Conservation (phyloP, 2,113 vertebrate species). For the Lipophrys pholis region DNA sequence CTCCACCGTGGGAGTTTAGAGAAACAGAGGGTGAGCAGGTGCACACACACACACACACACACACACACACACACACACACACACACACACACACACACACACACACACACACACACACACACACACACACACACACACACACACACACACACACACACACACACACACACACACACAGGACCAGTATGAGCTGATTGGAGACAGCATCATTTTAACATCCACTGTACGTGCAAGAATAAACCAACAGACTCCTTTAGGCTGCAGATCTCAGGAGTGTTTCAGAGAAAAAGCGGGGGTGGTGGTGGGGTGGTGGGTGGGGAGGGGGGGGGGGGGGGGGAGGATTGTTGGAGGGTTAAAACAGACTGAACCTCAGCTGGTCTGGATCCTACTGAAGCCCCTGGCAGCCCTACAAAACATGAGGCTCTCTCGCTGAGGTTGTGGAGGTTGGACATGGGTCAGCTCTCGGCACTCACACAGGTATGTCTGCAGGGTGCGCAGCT, state of each 20-base stretch:
- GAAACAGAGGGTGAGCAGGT: conserved; percentile 59
- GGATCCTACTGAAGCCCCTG: conserved; percentile 64
- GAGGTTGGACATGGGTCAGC: conserved; percentile 70
- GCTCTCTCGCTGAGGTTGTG: conserved; percentile 60
- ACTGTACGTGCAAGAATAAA: conserved; percentile 54
- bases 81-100: background rate
- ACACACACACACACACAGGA: conserved; percentile 7
- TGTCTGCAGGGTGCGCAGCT: conserved; percentile 41
- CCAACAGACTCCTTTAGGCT: conserved; percentile 74
- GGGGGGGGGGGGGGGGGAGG: too few relatives aligned
- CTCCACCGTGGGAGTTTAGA: conserved; percentile 52
- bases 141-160: conserved; percentile 22
- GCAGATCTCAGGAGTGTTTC: conserved; percentile 65
- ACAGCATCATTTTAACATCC: conserved; percentile 37
- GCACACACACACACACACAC: conserved; percentile 25
- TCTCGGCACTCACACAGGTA: conserved; percentile 64
- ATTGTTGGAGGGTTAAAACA: conserved; percentile 57
- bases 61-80: background rate
- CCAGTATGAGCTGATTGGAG: conserved; percentile 43
- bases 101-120: conserved; percentile 22
- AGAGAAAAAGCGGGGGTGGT: conserved; percentile 10
- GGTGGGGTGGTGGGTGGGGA: too few relatives aligned
- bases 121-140: conserved; percentile 18
- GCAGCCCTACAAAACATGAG: conserved; percentile 59
- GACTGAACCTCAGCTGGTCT: conserved; percentile 74